Conservation (phyloP, 2,113 vertebrate genomes). For the Cisticola juncidis region DNA sequence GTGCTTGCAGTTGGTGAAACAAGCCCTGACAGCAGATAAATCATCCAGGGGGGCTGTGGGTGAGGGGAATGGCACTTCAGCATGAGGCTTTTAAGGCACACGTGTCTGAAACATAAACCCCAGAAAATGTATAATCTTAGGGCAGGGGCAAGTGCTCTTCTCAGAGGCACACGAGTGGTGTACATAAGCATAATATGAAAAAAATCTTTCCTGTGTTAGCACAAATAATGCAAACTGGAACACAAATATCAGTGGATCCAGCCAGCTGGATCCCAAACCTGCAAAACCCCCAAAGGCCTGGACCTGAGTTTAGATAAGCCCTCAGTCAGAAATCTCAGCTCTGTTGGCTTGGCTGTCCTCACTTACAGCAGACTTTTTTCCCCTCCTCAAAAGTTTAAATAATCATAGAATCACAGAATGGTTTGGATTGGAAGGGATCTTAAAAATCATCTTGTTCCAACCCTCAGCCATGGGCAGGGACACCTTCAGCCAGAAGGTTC, state of each 20-base stretch:
- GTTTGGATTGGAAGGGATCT: not conserved
- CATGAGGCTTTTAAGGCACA: not conserved
- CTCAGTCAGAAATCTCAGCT: not conserved
- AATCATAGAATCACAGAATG: not conserved
- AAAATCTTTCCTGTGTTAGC: not conserved
- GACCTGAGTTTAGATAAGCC: not conserved
- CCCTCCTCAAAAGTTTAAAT: not conserved
- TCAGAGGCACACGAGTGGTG: not conserved
- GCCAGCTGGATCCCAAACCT: not conserved
- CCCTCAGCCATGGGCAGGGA: not conserved
- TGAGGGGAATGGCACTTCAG: not conserved
- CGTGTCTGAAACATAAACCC: not conserved
- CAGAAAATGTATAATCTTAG: not conserved
- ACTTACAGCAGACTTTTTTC: not conserved
- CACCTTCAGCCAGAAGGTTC: not conserved
- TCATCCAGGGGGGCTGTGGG: not conserved
- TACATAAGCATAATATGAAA: not conserved
- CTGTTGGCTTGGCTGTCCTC: not conserved
- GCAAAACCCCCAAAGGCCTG: not conserved
- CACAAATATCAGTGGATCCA: not conserved
- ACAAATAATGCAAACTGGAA: not conserved
- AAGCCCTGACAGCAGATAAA: not conserved
- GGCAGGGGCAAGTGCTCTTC: not conserved
- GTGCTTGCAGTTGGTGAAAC: constrained; percentile 20
- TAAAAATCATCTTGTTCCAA: not conserved